Conservation (phyloP, 2,888 invertebrate genomes). For the Diarsia brunnea region DNA sequence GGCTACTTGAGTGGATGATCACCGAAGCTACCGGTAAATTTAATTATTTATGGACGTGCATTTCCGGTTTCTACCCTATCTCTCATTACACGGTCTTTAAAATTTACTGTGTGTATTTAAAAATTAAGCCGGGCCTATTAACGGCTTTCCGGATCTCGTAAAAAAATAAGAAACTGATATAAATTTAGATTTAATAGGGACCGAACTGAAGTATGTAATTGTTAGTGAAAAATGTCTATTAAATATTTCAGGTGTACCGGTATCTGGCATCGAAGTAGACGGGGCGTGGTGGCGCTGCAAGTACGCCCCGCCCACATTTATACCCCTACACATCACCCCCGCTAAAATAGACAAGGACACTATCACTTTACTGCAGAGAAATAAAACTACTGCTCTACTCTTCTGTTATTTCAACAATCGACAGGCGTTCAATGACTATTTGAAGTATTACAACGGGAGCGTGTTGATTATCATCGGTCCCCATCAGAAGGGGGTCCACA, state of each 20-base stretch:
- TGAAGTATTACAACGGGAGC: constrained; percentile 91
- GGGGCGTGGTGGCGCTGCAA: constrained; percentile 95
- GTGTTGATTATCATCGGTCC: constrained; percentile 95
- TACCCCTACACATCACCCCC: constrained; percentile 91
- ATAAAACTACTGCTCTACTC: constrained; percentile 90
- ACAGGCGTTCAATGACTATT: constrained; percentile 92
- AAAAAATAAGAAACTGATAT: neutral
- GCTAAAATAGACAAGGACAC: constrained; percentile 80
- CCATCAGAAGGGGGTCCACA: constrained; percentile 91
- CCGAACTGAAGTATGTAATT: neutral
- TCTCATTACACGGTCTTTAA: neutral
- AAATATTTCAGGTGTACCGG: constrained; percentile 88
- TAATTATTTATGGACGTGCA: neutral
- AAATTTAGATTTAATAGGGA: neutral
- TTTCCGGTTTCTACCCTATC: neutral
- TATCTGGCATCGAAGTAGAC: constrained; percentile 94
- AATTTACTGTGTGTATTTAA: neutral
- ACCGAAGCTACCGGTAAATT: constrained; percentile 91
- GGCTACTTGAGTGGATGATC: constrained; percentile 95
- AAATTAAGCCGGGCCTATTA: neutral
- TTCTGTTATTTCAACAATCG: constrained; percentile 96
- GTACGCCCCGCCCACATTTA: constrained; percentile 94
- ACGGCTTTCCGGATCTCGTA: constrained; percentile 2
- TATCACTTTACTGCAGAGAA: constrained; percentile 79
- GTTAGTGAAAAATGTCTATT: neutral